Evolutionary conservation across 2,797 vertebrate genomes (phyloP).

Genomic region (Malacoraja senta): DNA sequence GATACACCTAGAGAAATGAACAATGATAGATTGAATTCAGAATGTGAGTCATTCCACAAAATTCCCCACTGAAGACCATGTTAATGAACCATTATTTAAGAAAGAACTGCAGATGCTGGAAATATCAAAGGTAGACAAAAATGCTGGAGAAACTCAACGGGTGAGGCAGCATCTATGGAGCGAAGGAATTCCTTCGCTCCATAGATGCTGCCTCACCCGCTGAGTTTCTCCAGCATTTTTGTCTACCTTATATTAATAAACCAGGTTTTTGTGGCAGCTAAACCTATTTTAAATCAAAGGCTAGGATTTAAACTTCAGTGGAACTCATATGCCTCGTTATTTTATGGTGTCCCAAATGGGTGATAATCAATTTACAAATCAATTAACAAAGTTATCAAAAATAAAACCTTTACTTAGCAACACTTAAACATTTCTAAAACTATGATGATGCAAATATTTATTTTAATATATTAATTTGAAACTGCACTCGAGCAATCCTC

Average conservation of each 20-base stretch:
- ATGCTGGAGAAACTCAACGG: too few relatives aligned
- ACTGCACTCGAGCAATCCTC: not conserved
- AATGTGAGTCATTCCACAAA: not conserved
- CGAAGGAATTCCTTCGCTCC: too few relatives aligned
- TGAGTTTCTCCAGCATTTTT: too few relatives aligned
- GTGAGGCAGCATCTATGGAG: too few relatives aligned
- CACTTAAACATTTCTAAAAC: conserved; percentile 1
- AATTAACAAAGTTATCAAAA: not conserved
- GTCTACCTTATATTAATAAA: not conserved
- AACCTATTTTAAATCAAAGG: not conserved
- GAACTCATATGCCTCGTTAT: not conserved
- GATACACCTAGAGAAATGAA: not conserved
- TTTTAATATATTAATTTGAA: not conserved
- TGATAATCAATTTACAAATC: not conserved
- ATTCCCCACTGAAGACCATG: not conserved
- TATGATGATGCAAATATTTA: not conserved
- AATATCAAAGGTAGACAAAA: too few relatives aligned
- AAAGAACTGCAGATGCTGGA: too few relatives aligned
- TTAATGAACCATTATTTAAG: not conserved
- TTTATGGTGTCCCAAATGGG: not conserved
- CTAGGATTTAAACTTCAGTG: not conserved
- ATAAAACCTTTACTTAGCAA: not conserved
- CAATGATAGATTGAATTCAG: not conserved
- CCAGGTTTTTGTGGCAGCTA: not conserved
- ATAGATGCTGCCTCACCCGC: too few relatives aligned